These are phyloP conservation scores for Pogonocichla stellata DNA, from an alignment of 2,113 vertebrate genomes.

Conservation along the genomic window DNA sequence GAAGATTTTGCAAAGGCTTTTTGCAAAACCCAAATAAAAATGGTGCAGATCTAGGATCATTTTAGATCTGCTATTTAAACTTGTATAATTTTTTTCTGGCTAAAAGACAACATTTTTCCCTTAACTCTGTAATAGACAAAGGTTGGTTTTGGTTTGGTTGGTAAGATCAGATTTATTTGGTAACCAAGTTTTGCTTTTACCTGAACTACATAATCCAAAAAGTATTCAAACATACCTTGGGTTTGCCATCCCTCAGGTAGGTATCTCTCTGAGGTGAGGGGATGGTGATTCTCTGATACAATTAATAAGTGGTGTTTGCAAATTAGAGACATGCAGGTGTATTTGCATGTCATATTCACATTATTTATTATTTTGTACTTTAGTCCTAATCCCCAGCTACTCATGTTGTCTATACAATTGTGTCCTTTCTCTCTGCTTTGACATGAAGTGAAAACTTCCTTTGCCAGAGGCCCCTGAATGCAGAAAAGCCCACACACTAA, in stretches of 20 bases:
- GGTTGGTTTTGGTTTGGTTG: background rate
- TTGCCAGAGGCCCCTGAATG: background rate
- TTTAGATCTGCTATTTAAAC: background rate
- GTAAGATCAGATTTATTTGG: background rate
- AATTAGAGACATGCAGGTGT: background rate
- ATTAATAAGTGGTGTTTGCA: background rate
- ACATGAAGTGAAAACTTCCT: background rate
- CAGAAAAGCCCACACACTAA: background rate
- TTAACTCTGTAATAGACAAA: background rate
- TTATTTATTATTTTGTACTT: background rate
- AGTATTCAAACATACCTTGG: background rate
- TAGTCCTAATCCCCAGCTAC: background rate
- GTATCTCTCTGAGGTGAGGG: background rate
- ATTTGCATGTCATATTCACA: background rate
- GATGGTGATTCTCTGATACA: background rate
- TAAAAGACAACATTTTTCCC: background rate
- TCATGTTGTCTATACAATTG: rapidly evolving
- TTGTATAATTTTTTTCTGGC: background rate
- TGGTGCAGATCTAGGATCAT: background rate
- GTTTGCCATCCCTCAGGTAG: rapidly evolving
- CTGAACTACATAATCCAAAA: background rate
- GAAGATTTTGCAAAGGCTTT: background rate
- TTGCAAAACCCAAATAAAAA: background rate
- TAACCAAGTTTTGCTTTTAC: background rate
- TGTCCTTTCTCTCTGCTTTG: background rate